A percentile compares a stretch with the other conserved stretches of the same genome.
These are phyloP conservation scores for Elachura formosa DNA, from an alignment of 2,113 vertebrate genomes.

Conservation along the genomic window DNA sequence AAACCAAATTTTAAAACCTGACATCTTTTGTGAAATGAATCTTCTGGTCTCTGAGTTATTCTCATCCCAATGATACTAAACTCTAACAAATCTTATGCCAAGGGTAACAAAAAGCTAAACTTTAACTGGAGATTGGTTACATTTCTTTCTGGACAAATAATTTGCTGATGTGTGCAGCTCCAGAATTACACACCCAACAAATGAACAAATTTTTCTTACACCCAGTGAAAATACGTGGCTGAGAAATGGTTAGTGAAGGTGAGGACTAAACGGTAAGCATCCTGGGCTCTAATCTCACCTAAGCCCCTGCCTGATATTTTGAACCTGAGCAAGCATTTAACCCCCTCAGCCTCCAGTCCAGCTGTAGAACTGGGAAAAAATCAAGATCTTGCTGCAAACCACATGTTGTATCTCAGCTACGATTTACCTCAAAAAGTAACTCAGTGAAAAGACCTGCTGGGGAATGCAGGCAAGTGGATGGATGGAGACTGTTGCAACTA, in stretches of 20 bases:
- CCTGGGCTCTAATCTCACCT: conserved; percentile 39
- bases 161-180: not conserved
- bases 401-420: conserved; percentile 1
- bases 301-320: conserved; percentile 19
- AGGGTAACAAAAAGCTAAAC: conserved; percentile 4
- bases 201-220: not conserved
- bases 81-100: not conserved
- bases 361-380: conserved; percentile 9
- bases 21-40: conserved; percentile 6
- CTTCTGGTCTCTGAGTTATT: not conserved
- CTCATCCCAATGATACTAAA: not conserved
- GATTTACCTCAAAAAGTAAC: not conserved
- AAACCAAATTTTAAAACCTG: not conserved
- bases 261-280: not conserved
- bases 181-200: not conserved
- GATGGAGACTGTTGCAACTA: not conserved
- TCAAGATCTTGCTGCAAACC: not conserved
- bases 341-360: not conserved
- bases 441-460: conserved; percentile 3
- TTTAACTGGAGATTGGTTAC: not conserved
- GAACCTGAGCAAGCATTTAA: conserved; percentile 37
- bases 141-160: conserved; percentile 15
- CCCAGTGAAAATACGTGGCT: not conserved
- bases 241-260: not conserved
- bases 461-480: not conserved